These are phyloP conservation scores for Charaxes varanes DNA, from an alignment of 1,140 invertebrate species.

Conservation along the genomic window DNA sequence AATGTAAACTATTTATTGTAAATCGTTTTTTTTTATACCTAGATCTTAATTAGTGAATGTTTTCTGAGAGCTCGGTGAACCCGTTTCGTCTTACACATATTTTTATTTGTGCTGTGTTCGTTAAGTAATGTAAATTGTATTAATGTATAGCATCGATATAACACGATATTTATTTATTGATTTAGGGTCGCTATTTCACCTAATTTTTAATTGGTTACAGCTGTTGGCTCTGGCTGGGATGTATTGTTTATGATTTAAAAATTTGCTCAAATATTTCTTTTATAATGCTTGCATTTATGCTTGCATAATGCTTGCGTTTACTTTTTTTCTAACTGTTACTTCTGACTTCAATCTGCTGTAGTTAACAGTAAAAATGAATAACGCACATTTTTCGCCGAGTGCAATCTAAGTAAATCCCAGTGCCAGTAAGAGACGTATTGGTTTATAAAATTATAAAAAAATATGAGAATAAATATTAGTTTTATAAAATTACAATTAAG, in stretches of 20 bases:
- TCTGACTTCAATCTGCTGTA: constrained; percentile 1
- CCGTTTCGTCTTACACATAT: constrained; percentile 55
- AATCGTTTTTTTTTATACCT: constrained; percentile 56
- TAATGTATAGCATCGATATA: constrained; percentile 72
- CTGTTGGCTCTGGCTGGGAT: constrained; percentile 58
- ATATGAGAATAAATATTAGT: constrained; percentile 42
- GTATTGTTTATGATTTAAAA: constrained; percentile 44
- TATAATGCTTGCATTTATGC: constrained; percentile 9
- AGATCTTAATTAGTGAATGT: constrained; percentile 64
- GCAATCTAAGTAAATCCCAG: constrained; percentile 40
- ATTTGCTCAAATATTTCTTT: constrained; percentile 59
- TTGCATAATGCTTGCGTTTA: too few relatives aligned
- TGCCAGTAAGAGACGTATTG: constrained; percentile 51
- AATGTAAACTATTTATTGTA: constrained; percentile 67
- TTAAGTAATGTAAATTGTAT: constrained; percentile 72
- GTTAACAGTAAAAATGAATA: not conserved
- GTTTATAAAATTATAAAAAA: constrained; percentile 51
- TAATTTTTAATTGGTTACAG: constrained; percentile 42
- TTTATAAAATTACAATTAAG: constrained; percentile 59
- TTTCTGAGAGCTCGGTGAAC: constrained; percentile 58
- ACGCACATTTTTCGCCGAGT: constrained; percentile 18
- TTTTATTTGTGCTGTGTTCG: constrained; percentile 70
- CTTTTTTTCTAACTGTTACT: too few relatives aligned
- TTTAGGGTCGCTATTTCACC: constrained; percentile 53
- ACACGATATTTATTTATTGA: constrained; percentile 71